Conservation (phyloP, 2,888 invertebrate genomes). For the Pandemis heparana region DNA sequence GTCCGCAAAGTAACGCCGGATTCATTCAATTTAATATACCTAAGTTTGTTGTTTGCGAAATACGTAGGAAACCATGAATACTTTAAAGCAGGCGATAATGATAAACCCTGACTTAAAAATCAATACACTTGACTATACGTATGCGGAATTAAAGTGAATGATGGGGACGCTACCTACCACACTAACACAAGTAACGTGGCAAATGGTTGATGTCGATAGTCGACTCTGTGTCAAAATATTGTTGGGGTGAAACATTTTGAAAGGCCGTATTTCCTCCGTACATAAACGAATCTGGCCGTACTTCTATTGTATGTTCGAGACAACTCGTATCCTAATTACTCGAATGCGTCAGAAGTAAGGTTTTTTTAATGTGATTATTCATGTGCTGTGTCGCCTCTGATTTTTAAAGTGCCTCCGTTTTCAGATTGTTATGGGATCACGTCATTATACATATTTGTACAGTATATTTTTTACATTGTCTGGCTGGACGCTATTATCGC, state of each 20-base stretch:
- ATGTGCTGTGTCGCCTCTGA: not conserved
- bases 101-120: not conserved
- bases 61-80: not conserved
- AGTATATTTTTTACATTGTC: constrained; percentile 37
- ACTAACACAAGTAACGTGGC: not conserved
- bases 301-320: not conserved
- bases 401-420: constrained; percentile 5
- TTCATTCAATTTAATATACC: no score
- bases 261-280: not conserved
- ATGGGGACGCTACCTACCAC: not conserved
- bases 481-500: constrained; percentile 47
- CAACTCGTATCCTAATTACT: no score
- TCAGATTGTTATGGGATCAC: constrained; percentile 25
- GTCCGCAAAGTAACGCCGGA: no score
- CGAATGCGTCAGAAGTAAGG: no score
- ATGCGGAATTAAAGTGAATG: not conserved
- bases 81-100: not conserved
- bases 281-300: not conserved
- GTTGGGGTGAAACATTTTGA: not conserved
- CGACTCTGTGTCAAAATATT: not conserved
- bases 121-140: constrained; percentile 1
- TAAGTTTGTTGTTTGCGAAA: not conserved
- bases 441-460: constrained; percentile 27
- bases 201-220: not conserved
- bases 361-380: not conserved